phyloP scores from a whole-genome alignment of 2,113 vertebrate genomes.

The Mandrillus leucophaeus region DNA sequence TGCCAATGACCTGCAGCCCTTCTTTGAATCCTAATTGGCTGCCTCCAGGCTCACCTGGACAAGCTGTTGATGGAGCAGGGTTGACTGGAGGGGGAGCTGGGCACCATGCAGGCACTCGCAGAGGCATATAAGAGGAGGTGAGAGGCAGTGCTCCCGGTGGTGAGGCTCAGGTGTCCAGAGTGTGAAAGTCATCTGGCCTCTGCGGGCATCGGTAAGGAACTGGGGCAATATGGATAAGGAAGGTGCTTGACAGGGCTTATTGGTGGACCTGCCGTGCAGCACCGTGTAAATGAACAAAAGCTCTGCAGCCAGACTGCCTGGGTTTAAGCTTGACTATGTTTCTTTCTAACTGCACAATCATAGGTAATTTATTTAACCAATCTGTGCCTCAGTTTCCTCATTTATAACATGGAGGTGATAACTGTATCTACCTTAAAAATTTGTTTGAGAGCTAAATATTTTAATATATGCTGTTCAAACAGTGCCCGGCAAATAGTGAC shows the following conservation, averaged over 20 bases:
- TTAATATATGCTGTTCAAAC: not conserved
- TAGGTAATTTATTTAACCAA: too few relatives aligned
- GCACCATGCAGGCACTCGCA: constrained; percentile 85
- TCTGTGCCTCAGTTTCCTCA: not conserved
- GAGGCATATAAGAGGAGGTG: constrained; percentile 90
- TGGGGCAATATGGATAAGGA: too few relatives aligned
- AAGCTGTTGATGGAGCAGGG: constrained; percentile 84
- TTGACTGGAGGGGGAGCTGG: constrained; percentile 86
- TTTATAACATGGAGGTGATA: not conserved
- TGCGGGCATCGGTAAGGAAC: not conserved
- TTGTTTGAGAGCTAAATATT: not conserved
- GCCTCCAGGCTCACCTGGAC: constrained; percentile 87
- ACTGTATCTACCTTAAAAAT: not conserved
- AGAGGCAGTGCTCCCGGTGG: not conserved
- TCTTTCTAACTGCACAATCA: not conserved
- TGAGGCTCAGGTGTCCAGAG: not conserved
- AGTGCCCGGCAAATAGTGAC: not conserved
- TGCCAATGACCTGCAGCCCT: constrained; percentile 76
- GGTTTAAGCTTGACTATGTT: not conserved
- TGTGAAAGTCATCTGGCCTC: not conserved
- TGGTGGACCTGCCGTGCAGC: not conserved
- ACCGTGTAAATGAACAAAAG: too few relatives aligned
- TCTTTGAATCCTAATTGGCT: constrained; percentile 87
- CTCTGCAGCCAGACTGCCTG: not conserved
- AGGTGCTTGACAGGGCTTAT: too few relatives aligned